phyloP scores from a whole-genome alignment of 1,140 invertebrate genomes.

The Portunus trituberculatus region DNA sequence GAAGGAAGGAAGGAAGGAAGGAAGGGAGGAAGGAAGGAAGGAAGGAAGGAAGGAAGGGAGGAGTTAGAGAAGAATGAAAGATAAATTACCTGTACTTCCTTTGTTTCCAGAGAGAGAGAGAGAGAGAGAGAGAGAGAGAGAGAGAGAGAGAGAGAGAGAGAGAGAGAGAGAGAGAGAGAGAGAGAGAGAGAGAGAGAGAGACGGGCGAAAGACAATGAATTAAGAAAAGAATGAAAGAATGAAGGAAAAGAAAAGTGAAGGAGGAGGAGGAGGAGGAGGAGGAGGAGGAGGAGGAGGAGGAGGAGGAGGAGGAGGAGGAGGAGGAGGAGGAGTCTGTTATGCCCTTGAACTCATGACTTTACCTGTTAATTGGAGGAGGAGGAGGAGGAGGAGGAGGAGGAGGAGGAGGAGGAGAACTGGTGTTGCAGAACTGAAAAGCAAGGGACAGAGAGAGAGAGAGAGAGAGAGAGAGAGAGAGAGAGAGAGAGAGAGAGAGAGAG shows the following conservation, averaged over 20 bases:
- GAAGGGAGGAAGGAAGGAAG: too few relatives aligned
- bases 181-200: background rate
- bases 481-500: background rate
- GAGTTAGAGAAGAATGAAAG: too few relatives aligned
- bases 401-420: too few relatives aligned
- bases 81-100: too few relatives aligned
- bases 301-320: too few relatives aligned
- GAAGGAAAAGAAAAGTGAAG: background rate
- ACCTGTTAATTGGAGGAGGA: too few relatives aligned
- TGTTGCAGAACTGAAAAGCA: too few relatives aligned
- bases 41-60: too few relatives aligned
- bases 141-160: conserved; percentile 41
- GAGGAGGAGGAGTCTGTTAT: too few relatives aligned
- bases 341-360: background rate
- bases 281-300: too few relatives aligned
- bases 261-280: background rate
- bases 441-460: too few relatives aligned
- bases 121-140: background rate
- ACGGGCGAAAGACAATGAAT: background rate
- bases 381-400: too few relatives aligned
- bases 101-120: background rate
- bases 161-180: conserved; percentile 16
- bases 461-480: conserved; percentile 1
- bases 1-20: background rate
- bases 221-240: background rate